phyloP scores from a whole-genome alignment of 2,888 invertebrate species.

The Andricus curvator region DNA sequence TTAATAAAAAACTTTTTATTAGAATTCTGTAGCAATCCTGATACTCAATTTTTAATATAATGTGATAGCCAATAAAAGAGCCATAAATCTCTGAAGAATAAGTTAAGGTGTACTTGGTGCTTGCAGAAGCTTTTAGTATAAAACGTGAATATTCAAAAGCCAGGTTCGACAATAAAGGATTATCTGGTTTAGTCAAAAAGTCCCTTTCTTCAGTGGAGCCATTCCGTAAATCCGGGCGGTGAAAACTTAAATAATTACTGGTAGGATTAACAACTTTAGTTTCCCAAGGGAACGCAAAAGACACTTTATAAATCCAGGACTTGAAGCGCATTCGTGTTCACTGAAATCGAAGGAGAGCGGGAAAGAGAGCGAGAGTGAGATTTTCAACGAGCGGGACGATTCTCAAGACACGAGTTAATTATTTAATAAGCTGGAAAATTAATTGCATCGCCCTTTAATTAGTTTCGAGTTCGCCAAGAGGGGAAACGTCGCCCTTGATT shows the following conservation, averaged over 20 bases:
- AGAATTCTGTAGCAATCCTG: too few relatives aligned
- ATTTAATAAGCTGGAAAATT: constrained; percentile 71
- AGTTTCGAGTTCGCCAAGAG: constrained; percentile 45
- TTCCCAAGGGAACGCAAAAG: constrained; percentile 46
- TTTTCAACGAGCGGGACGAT: constrained; percentile 49
- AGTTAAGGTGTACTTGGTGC: not conserved
- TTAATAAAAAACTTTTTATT: too few relatives aligned
- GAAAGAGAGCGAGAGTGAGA: constrained; percentile 37
- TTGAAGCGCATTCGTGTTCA: constrained; percentile 44
- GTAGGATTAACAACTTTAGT: constrained; percentile 65
- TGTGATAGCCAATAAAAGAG: not conserved
- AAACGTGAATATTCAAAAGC: constrained; percentile 38
- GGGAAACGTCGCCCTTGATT: constrained; percentile 29
- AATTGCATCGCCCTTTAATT: constrained; percentile 55
- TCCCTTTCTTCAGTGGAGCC: constrained; percentile 44
- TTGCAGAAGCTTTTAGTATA: constrained; percentile 13
- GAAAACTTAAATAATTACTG: constrained; percentile 71
- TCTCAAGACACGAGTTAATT: constrained; percentile 70
- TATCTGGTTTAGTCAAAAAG: constrained; percentile 40
- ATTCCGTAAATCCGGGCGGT: constrained; percentile 53
- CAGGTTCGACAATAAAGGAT: constrained; percentile 36
- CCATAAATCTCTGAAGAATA: constrained; percentile 10
- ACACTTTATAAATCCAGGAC: constrained; percentile 50
- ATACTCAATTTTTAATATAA: not conserved
- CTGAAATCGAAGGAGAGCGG: constrained; percentile 34